These are phyloP conservation scores for Zhuqinia jingwanae DNA, from an alignment of 2,888 invertebrate species.

Conservation along the genomic window DNA sequence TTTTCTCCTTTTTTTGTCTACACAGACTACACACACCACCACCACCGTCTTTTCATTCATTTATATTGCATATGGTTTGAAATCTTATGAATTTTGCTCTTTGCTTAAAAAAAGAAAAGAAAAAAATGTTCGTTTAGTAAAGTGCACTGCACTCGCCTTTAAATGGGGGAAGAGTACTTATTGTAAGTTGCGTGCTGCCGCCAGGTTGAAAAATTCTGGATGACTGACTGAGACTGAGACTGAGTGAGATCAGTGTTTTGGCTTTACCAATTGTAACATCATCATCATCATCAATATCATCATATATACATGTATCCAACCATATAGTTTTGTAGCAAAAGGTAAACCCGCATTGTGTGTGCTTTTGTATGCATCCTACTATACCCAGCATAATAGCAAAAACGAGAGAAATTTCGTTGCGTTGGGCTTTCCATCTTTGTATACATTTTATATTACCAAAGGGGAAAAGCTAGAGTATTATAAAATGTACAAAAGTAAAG, in stretches of 20 bases:
- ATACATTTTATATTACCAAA: constrained; percentile 67
- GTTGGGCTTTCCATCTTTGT: constrained; percentile 11
- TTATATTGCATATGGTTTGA: constrained; percentile 62
- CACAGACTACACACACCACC: neutral
- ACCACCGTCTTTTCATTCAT: constrained; percentile 42
- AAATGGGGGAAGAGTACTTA: neutral
- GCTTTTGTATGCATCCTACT: neutral
- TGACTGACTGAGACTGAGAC: too few relatives aligned
- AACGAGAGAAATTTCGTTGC: constrained; percentile 42
- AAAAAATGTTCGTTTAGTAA: constrained; percentile 27
- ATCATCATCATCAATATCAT: constrained; percentile 3
- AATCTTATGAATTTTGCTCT: constrained; percentile 46
- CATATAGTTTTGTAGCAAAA: neutral
- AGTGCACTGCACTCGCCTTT: neutral
- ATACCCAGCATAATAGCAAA: constrained; percentile 8
- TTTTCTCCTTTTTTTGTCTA: constrained; percentile 17
- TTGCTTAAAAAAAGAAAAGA: neutral
- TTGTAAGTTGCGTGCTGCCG: constrained; percentile 16
- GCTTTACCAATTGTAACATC: constrained; percentile 38
- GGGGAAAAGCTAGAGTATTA: constrained; percentile 48
- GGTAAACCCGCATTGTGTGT: constrained; percentile 44
- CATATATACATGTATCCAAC: too few relatives aligned
- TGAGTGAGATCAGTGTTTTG: neutral
- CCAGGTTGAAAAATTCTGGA: neutral
- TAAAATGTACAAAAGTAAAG: neutral